Evolutionary conservation across 2,888 invertebrate genomes (phyloP), one percentile per base, ranked within the genome.

Genomic region (Chydorus sphaericus): DNA sequence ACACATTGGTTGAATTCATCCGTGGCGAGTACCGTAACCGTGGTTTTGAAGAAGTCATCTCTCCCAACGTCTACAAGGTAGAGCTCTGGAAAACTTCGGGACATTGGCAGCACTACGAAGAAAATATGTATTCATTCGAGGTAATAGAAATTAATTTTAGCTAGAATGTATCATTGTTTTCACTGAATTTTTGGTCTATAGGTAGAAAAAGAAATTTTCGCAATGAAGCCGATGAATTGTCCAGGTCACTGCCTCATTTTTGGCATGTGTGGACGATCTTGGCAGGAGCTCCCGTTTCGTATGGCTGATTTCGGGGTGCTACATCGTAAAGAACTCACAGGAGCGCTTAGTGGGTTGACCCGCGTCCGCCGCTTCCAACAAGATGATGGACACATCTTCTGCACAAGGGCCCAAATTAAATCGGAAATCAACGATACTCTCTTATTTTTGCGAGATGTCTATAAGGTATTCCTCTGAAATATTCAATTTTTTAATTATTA

Each of bases 341-440:
- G 91, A 0, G 96, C 97, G 1, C 76, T 98, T 18, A 88, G 90
- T 53, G 98, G 98, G 0, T 77, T 98, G n/a, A 98, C 96, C 1
- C 75, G 96, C 59, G 93, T 93, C n/a, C 77, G 97, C 0, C 79
- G 98, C 55, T 99, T 99, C 78, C 96, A 97, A 67, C 98, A 99
- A 69, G 98, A 98, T 70, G 98, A 99, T 72, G 98, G 97, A 20
- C 98, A 98, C 66, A 96, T 98, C 56, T 98, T 99, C 77, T 98
- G 97, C 68, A 77, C 89, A 4, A 79, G 79, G 0, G 86, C 88
- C 55, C 78, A 93, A 70, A 92, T 97, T 59, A 83, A 83, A 65
- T 68, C 76, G 31, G 96, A 96, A 71, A 87, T 96, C 64, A 74
- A 78, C 29, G 76, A 78, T 0, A 84, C 83, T 16, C 73, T 99